phyloP scores from a whole-genome alignment of 2,888 invertebrate species.

The Teinopalpus imperialis region DNA sequence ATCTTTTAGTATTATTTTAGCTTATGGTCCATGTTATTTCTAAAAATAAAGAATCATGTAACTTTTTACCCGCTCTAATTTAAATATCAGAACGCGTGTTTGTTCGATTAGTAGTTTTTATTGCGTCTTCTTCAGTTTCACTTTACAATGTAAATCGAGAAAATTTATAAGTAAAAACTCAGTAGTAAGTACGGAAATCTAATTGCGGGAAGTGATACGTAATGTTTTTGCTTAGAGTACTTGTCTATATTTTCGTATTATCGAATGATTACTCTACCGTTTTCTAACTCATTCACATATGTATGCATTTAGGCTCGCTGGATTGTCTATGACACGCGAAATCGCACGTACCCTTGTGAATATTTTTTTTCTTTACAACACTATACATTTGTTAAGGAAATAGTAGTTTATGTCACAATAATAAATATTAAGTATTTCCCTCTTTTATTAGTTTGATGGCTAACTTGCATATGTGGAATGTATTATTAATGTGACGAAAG shows the following conservation, averaged over 20 bases:
- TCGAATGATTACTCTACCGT: slow-evolving; percentile 1
- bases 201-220: slow-evolving; percentile 9
- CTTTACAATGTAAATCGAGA: background rate
- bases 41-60: no score
- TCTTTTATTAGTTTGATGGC: slow-evolving; percentile 1
- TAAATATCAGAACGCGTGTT: no score
- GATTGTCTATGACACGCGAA: slow-evolving; percentile 7
- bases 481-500: slow-evolving; percentile 1
- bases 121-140: no score
- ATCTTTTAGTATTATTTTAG: no score
- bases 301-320: background rate
- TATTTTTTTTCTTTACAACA: background rate
- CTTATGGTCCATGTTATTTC: no score
- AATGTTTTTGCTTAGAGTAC: no score
- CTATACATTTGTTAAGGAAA: slow-evolving; percentile 1
- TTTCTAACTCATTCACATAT: slow-evolving; percentile 9
- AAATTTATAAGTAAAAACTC: no score
- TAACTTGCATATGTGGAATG: slow-evolving; percentile 2
- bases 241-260: slow-evolving; percentile 4
- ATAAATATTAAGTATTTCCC: slow-evolving; percentile 3
- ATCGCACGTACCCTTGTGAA: background rate
- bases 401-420: slow-evolving; percentile 5
- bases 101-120: no score
- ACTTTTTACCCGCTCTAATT: no score
- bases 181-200: slow-evolving; percentile 7